phyloP scores from a whole-genome alignment of 2,888 invertebrate species.

The Tricholauxania praeusta region DNA sequence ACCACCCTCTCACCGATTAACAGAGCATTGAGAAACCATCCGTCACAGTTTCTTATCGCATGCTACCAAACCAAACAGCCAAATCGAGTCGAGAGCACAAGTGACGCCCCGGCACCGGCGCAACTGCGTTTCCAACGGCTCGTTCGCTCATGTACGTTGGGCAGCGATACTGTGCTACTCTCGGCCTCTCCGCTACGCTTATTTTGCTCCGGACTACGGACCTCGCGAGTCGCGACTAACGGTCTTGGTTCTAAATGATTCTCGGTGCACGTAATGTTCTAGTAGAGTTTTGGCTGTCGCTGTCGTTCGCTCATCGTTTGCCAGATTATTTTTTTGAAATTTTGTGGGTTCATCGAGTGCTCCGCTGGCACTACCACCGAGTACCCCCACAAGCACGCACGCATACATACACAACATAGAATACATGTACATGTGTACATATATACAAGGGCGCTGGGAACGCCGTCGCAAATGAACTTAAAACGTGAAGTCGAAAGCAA shows the following conservation, averaged over 20 bases:
- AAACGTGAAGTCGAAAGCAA: conserved; percentile 16
- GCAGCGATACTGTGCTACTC: conserved; percentile 29
- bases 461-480: conserved; percentile 29
- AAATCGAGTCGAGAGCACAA: conserved; percentile 37
- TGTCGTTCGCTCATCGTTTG: conserved; percentile 45
- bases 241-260: conserved; percentile 46
- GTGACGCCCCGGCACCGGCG: conserved; percentile 50
- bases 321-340: conserved; percentile 10
- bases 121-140: conserved; percentile 41
- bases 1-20: conserved; percentile 45
- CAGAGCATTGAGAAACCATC: background rate
- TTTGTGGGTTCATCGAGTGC: background rate
- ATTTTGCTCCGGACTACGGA: conserved; percentile 21
- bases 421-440: background rate
- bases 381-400: background rate
- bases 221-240: conserved; percentile 29
- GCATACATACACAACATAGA: background rate
- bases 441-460: conserved; percentile 32
- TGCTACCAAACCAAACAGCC: conserved; percentile 1
- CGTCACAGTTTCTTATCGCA: conserved; percentile 15
- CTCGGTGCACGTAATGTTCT: conserved; percentile 51
- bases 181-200: conserved; percentile 48
- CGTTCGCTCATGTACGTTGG: conserved; percentile 23
- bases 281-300: conserved; percentile 49
- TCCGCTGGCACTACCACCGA: background rate